These are phyloP conservation scores for Muraenolepis orangiensis DNA, from an alignment of 2,797 vertebrate genomes.

Conservation along the genomic window DNA sequence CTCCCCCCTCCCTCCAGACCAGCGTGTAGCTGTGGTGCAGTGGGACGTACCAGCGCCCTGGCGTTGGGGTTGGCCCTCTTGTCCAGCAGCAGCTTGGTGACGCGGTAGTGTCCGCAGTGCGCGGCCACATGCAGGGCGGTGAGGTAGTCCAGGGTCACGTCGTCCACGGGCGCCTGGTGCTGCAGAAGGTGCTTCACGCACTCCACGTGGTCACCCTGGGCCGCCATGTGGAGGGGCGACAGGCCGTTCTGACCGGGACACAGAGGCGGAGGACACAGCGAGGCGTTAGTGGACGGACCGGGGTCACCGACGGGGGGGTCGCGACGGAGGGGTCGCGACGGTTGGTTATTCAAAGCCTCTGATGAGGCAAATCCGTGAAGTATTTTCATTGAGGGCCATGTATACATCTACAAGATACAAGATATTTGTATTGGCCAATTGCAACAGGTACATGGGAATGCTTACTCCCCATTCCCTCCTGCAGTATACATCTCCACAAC, in stretches of 20 bases:
- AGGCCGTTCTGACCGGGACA: conserved; percentile 89
- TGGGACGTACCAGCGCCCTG: conserved; percentile 81
- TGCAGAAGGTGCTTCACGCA: conserved; percentile 94
- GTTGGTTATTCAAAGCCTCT: too few species aligned
- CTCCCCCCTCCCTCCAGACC: too few species aligned
- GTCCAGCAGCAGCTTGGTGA: conserved; percentile 97
- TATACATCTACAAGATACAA: too few species aligned
- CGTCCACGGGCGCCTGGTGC: conserved; percentile 94
- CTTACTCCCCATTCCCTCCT: too few species aligned
- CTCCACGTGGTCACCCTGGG: conserved; percentile 95
- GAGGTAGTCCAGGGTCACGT: conserved; percentile 94
- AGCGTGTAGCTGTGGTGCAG: not conserved
- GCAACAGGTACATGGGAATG: too few species aligned
- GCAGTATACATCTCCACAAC: too few species aligned
- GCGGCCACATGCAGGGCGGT: conserved; percentile 94
- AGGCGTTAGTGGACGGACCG: too few species aligned
- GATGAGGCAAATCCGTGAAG: too few species aligned
- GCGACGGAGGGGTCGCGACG: too few species aligned
- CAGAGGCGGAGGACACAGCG: not conserved
- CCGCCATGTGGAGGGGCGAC: conserved; percentile 96
- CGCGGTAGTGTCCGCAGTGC: conserved; percentile 95
- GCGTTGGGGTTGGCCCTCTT: conserved; percentile 98
- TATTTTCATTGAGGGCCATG: too few species aligned
- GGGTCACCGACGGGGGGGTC: too few species aligned
- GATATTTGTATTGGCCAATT: too few species aligned